A percentile compares a stretch with the other conserved stretches of the same genome.
These are phyloP conservation scores for Escarpia spicata DNA, from an alignment of 2,888 invertebrate genomes.

Conservation along the genomic window DNA sequence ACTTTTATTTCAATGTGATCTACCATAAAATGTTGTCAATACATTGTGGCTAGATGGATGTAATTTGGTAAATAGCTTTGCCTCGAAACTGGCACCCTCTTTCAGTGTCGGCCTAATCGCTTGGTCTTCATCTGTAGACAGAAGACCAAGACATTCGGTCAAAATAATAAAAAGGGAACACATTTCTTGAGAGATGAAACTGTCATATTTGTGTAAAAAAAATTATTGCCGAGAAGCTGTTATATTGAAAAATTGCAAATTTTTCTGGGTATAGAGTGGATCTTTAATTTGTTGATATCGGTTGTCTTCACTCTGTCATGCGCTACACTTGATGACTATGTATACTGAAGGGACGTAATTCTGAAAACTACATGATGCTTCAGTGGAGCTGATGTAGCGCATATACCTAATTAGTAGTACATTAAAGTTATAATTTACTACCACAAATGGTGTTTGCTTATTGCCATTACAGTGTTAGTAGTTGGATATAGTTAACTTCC, in stretches of 20 bases:
- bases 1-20: not conserved
- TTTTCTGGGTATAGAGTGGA: no score
- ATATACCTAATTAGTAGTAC: not conserved
- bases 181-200: no score
- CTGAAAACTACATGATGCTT: slow-evolving; percentile 16
- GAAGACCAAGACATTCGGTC: no score
- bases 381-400: not conserved
- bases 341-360: slow-evolving; percentile 6
- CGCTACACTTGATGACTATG: not conserved
- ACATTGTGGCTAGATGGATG: not conserved
- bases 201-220: no score
- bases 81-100: no score
- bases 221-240: no score
- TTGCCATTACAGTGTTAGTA: not conserved
- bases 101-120: no score
- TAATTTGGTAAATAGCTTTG: not conserved
- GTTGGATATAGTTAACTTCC: not conserved
- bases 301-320: not conserved
- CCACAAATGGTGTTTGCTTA: not conserved
- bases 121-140: no score
- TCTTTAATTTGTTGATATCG: no score
- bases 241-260: no score
- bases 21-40: not conserved
- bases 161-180: no score
- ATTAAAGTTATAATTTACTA: not conserved